Evolutionary conservation across 2,888 invertebrate genomes (phyloP).

Genomic region (Aphodius sticticus): DNA sequence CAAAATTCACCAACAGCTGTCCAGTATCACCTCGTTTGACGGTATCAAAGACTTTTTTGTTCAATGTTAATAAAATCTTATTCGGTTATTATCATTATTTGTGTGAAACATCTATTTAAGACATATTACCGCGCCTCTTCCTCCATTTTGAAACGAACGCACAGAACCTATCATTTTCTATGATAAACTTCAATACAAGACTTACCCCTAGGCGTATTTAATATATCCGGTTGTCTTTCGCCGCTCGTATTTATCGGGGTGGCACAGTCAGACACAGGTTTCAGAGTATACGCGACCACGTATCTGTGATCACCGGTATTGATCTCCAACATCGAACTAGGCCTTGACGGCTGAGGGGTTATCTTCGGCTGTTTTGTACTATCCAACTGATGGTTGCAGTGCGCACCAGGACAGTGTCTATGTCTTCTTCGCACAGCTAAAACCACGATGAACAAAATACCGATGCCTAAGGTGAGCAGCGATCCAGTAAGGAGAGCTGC

Average conservation of each 20-base stretch:
- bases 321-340: constrained; percentile 71
- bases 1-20: too few species aligned
- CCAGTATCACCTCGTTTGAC: too few species aligned
- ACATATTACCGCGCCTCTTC: not conserved
- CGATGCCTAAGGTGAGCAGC: constrained; percentile 70
- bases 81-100: too few species aligned
- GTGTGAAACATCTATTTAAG: too few species aligned
- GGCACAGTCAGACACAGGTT: constrained; percentile 64
- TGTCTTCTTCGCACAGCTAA: constrained; percentile 69
- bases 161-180: not conserved
- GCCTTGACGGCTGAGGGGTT: constrained; percentile 58
- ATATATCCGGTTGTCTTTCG: constrained; percentile 67
- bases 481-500: constrained; percentile 74
- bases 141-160: not conserved
- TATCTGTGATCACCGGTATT: constrained; percentile 85
- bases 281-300: constrained; percentile 86
- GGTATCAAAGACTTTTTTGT: too few species aligned
- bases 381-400: constrained; percentile 57
- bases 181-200: not conserved
- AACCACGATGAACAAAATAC: constrained; percentile 70
- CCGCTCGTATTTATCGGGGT: constrained; percentile 48
- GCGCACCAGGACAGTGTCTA: constrained; percentile 55
- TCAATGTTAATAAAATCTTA: too few species aligned
- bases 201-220: constrained; percentile 79
- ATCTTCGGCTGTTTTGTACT: constrained; percentile 64